Evolutionary conservation across 1,140 invertebrate genomes (phyloP), one percentile per base, ranked within the genome.

Genomic region (Listronotus bonariensis): DNA sequence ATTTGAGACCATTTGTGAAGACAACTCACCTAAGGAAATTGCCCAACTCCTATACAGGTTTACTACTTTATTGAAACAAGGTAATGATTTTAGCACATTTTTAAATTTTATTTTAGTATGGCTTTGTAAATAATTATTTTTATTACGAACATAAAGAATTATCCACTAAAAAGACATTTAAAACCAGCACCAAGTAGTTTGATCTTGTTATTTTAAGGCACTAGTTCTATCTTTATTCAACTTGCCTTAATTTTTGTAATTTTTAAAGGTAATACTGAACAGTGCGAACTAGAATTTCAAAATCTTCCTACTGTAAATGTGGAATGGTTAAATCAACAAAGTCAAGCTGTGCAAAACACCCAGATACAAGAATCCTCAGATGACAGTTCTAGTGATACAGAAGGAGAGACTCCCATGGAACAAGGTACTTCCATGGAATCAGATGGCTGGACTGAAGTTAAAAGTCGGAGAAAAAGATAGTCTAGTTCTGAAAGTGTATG

Each of bases 1-100:
- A 70, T 87, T 87, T 76, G 80, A 87, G 36, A 88, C 86, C 32
- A 78, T 85, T 10, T 87, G 85, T 67, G 85, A 87, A 75, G 86
- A 88, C 69, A 79, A 83, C 64, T 87, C 86, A 31, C 82, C 84
- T 20, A 83, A 78, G 79, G 82, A 82, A 71, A 79, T 84, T 17
- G 79, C 80, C n/a, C 43, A 62, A n/a, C 72, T 83, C 56, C 69
- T 84, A 11, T 64, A 77, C 17, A 80, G 75, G 34, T 83, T 82
- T 66, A 70, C 83, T 32, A 60, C 76, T 48, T 51, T 81, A 43
- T 71, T 80, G n/a, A 74, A 75, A 46, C 59, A 79, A 45, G 77
- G 78, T 55, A 57, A 36, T 26, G 20, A 26, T 26, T 3, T 26
- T 26, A 26, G 20, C 20, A 26, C 20, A 26, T 26, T 40, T 17